Base-by-base conservation (phyloP, 1,140 invertebrate genomes). In the Megalonaias nervosa region DNA sequence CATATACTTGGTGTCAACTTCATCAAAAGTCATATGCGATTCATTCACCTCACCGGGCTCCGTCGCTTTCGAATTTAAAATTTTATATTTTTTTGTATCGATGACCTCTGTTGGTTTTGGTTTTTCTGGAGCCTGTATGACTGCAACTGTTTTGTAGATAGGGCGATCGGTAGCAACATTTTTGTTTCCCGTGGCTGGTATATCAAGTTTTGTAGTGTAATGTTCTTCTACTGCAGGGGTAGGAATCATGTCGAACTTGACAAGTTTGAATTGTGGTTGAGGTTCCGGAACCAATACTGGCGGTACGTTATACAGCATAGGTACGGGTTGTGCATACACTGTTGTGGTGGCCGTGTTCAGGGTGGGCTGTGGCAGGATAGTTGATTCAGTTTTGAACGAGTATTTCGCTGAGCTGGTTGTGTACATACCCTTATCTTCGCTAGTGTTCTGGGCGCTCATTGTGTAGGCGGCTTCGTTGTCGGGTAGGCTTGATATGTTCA, bases 81-180 rank as follows among this genome's bases (percentile, higher is more conserved):
- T 67, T 56, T 67, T 72, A 19, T 77, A 72, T 62, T 77, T 77
- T 58, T 67, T 71, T 14, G 26, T 31, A 6, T 23, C 68, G 56
- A 58, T 38, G 58, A 9, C 56, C 19, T 56, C 21, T 55, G 57
- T 60, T n/a, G 75, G 48, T 66, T 70, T 70, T 38, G 48, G 59
- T 59, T 77, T 77, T 11, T 56, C 75, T 17, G 16, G 21, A 15
- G 75, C 67, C 21, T 72, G 70, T 61, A 77, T 77, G 31, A 21
- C 21, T 17, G 75, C 75, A 23, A 77, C 70, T 17, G 75, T 77
- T 61, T 77, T 77, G 57, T 72, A 77, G 23, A 77, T 77, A 9
- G 70, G 70, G 38, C 56, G 56, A 13, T 77, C 75, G 21, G 19
- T 17, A 3, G 59, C 58, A 15, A 65, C 75, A 31, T 56, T n/a